Base-by-base conservation (phyloP, 2,888 invertebrate species). In the Craniophora ligustri region DNA sequence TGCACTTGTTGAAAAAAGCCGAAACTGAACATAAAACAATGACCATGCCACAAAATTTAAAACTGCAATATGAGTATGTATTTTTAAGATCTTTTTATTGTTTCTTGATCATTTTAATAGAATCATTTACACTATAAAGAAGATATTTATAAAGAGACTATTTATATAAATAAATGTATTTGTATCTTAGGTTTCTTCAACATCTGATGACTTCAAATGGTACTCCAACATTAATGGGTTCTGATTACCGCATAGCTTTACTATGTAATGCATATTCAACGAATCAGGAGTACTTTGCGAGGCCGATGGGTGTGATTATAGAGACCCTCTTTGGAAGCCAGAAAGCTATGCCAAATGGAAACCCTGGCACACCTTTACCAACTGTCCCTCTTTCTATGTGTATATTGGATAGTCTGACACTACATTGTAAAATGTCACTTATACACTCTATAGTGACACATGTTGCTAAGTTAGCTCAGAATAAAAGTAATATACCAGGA, bases 241-340 rank as follows among this genome's bases (percentile, higher is more conserved):
- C 96, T 26, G 99, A 99, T 88, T 99, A 96, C 84, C 95, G 98
- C 57, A 98, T 99, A 68, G 97, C 98, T 0, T 93, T 99, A 21
- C 94, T 99, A 0, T 98, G 99, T 86, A 99, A 99, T 91, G 98
- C 99, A 0, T 99, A 97, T 81, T 98, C 98, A 1, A 99, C 98
- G 0, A 98, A 98, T 87, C 96, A 97, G 79, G 98, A 98, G 72
- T 97, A 96, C 82, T 98, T 98, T 82, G 96, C 97, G 7, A 95
- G 98, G 51, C 98, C 98, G 0, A 98, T 99, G 98, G 97, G 97
- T 3, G 96, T 97, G 5, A 94, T 99, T 30, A 96, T 98, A 10
- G 98, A 99, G 80, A 97, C 97, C 0, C 96, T 98, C 54, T 95
- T 97, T 71, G 96, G 96, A 2, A 95, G 91, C 80, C 94, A 96